phyloP scores from a whole-genome alignment of 2,113 vertebrate genomes.

The Maccullochella peelii region DNA sequence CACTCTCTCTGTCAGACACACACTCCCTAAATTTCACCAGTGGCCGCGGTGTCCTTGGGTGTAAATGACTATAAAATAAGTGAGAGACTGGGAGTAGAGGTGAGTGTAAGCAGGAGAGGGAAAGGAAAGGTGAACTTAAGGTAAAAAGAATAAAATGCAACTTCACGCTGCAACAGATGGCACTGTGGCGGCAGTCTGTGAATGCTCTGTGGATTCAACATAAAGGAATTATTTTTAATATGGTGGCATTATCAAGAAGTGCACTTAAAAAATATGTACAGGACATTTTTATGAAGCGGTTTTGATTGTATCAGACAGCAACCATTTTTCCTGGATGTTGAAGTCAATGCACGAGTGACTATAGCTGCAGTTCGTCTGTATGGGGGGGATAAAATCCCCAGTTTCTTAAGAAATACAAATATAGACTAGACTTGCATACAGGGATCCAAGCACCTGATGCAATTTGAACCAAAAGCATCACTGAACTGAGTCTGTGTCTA shows the following conservation, averaged over 20 bases:
- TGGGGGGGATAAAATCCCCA: too few relatives aligned
- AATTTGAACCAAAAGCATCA: background rate
- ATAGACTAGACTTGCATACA: background rate
- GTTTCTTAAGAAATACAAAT: background rate
- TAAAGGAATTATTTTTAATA: background rate
- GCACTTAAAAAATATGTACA: background rate
- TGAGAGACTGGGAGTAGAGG: constrained; percentile 6
- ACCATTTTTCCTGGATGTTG: background rate
- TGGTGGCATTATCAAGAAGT: background rate
- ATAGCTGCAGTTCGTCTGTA: background rate
- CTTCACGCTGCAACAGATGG: background rate
- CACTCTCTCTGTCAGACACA: constrained; percentile 68
- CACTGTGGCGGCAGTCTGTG: background rate
- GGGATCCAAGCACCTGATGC: background rate
- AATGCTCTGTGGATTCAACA: background rate
- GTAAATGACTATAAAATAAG: constrained; percentile 53
- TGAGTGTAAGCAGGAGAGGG: background rate
- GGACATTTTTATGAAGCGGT: background rate
- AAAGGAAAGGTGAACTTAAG: constrained; percentile 23
- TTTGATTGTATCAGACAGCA: background rate
- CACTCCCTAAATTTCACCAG: constrained; percentile 77
- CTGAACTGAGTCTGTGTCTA: background rate
- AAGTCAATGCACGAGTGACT: background rate
- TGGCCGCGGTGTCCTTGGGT: constrained; percentile 69
- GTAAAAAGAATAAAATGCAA: background rate